Evolutionary conservation across 2,888 invertebrate species (phyloP), one percentile per base, ranked within the genome.

Genomic region (Caenorhabditis sp.): DNA sequence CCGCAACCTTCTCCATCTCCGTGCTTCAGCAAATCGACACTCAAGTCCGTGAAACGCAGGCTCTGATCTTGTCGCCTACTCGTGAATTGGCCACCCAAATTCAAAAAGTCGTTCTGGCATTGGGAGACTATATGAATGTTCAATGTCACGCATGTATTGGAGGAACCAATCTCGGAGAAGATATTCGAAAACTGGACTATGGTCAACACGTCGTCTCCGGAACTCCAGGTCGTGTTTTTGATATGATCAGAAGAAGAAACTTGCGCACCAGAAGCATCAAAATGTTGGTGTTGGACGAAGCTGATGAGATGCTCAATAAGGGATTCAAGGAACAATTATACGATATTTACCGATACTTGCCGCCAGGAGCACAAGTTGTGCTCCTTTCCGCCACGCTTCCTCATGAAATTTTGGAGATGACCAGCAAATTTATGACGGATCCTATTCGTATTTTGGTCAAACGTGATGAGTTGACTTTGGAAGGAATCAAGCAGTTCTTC

Each of bases 361-460:
- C 73, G 21, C 73, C 73, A 59, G 73, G 73, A 0, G 73, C 73
- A 1, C 68, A 78, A 67, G 97, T 99, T 58, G 93, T 94, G 1
- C 91, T 99, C 0, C 94, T 99, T 79, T 97, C 97, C 64, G 99
- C 99, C 60, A 99, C 99, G 58, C 90, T 99, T 77, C 99, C 99
- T 0, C 97, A 99, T 87, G 99, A 99, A 90, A 97, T 99, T 82
- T 91, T 99, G 57, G 97, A 99, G 91, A 97, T 99, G 93, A 99
- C 99, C n/a, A 95, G 94, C 75, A 99, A 99, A 90, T 99, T 99
- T 89, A 99, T 99, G 99, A 97, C 97, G 20, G 97, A 99, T 89
- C 99, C 99, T 0, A 95, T 99, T 84, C 92, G 97, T 78, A 97
- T 99, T 86, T 91, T 99, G 80, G 97, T 99, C n/a, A 99, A 99